Conservation (phyloP, 23 tunicate species). For the Pegea sp. region DNA sequence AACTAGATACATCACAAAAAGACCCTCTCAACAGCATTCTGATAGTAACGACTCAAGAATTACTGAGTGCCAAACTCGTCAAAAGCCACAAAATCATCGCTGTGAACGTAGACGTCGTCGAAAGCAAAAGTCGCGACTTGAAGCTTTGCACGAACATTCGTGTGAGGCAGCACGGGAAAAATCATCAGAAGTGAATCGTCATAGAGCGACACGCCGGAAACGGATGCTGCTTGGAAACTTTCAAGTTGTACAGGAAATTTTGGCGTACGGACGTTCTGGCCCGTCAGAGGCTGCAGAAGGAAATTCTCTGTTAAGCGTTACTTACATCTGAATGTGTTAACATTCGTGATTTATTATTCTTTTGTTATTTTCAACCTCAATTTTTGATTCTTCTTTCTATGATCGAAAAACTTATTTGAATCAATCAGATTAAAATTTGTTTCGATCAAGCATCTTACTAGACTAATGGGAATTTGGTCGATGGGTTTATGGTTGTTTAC, state of each 20-base stretch:
- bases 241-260: slow-evolving; percentile 41
- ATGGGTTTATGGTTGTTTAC: no score
- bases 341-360: no score
- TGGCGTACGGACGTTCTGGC: slow-evolving; percentile 41
- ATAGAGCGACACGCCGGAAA: no score
- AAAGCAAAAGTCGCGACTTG: slow-evolving; percentile 28
- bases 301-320: slow-evolving; percentile 38
- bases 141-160: slow-evolving; percentile 14
- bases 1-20: slow-evolving; percentile 44
- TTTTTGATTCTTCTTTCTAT: no score
- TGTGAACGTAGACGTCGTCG: slow-evolving; percentile 31
- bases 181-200: no score
- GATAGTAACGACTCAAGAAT: slow-evolving; percentile 22
- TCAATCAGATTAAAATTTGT: no score
- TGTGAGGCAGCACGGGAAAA: slow-evolving; percentile 12
- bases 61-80: slow-evolving; percentile 36
- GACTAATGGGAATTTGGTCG: no score
- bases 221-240: slow-evolving; percentile 45
- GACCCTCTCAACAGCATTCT: slow-evolving; percentile 30
- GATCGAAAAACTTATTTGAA: no score
- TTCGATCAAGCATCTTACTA: no score
- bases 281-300: slow-evolving; percentile 5
- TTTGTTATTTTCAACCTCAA: no score
- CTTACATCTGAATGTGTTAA: slow-evolving; percentile 32
- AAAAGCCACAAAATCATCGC: no score